Base-by-base conservation (phyloP, 2,113 vertebrate species). In the Benitochromis conjunctus region DNA sequence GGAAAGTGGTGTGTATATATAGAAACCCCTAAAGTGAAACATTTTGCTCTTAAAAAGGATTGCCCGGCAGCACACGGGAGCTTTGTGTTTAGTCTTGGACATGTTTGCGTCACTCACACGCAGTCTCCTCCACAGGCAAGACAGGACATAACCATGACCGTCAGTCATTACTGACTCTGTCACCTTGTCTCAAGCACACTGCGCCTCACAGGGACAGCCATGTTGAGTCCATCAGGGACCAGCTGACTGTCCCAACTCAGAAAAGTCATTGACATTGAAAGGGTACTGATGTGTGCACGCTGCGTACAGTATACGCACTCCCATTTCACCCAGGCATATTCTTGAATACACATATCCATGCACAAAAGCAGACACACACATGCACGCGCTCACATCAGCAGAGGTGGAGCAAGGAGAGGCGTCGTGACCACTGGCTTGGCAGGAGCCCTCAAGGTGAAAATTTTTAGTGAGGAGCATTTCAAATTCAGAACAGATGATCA, bases 401-500 rank as follows among this genome's bases (percentile, higher is more conserved):
- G 80, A 82, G 87, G 83, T 8, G 53, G 83, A 64, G 85, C 56
- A 26, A 56, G 16, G 38, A 71, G 81, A 79, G 53, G 87, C 18
- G 11, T 94, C 83, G 89, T 94, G 95, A 92, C 90, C 91, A 12
- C 82, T 83, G 88, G 38, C 86, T 90, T 81, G 90, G 88, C 93
- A 93, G 80, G 82, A 78, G 51, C 82, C 83, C 87, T 85, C 51
- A 88, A 93, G 94, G 92, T 93, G 79, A 92, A 92, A 69, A 82
- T 85, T 66, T 81, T 53, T 79, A 94, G 79, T 51, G 85, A 84
- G 89, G 85, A 88, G 85, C 77, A 88, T 91, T 94, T 91, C 74
- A 85, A 85, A 95, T 95, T 91, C 89, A 85, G 86, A 91, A 83
- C 91, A 95, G 86, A 93, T 88, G 90, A 94, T 92, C 88, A 89